Evolutionary conservation across 2,888 invertebrate genomes (phyloP), one percentile per base, ranked within the genome.

Genomic region (Junonia oenone): DNA sequence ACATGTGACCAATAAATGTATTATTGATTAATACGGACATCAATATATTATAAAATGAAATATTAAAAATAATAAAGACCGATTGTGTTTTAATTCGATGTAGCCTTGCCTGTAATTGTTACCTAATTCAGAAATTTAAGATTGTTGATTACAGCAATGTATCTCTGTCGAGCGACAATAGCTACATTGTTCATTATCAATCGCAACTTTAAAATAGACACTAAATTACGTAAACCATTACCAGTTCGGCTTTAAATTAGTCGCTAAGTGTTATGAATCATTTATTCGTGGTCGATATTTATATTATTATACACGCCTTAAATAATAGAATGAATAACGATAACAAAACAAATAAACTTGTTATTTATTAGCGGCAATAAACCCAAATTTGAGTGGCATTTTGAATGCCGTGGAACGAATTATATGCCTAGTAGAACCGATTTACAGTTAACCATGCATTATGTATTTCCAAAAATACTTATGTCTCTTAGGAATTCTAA

Each of bases 121-220:
- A 76, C 80, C 72, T 76, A 81, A 83, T 78, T 83, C 75, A 75
- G 81, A 76, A 79, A 78, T 81, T 84, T 83, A 81, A 78, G 77
- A 79, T 80, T 73, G 75, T 69, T 74, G 71, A 78, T 78, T 78
- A 74, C 75, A 74, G 78, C 79, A 81, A 81, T 81, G 84, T 84
- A 75, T 85, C 85, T 83, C 74, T 83, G 88, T 86, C 85, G 77
- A 69, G 79, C 81, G 78, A 85, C 84, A 86, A 87, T 83, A 73
- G 78, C 73, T 69, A 79, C 81, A 80, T 79, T 83, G 82, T 82
- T 77, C 74, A 65, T 72, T 80, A 81, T 78, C 83, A 84, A 85
- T 83, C 80, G 83, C 76, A 73, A 78, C 78, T 76, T 80, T 76
- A 79, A 83, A 85, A 82, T 81, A 76, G 82, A 71, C 67, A 78